These are phyloP conservation scores for Zonotrichia albicollis DNA, from an alignment of 2,797 vertebrate genomes.

Conservation along the genomic window DNA sequence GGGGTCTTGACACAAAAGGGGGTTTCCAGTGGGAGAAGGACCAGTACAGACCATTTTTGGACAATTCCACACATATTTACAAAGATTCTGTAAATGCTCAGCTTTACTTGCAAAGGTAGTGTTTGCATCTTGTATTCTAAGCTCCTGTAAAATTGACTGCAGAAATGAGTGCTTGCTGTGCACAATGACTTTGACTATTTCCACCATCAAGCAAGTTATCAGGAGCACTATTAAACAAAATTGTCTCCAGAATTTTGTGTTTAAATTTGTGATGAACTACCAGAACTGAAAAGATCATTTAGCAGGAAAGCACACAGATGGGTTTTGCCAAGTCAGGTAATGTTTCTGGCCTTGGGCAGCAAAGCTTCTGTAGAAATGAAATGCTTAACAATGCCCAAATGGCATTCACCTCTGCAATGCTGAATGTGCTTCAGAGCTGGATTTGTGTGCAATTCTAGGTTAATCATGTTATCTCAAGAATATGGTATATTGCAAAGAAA, in stretches of 20 bases:
- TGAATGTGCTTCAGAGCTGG: conserved; percentile 43
- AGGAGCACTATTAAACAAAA: neutral
- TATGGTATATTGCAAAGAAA: neutral
- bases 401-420: conserved; percentile 53
- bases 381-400: conserved; percentile 43
- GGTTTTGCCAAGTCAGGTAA: neutral
- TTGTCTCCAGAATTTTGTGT: neutral
- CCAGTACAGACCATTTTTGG: neutral
- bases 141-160: neutral
- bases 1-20: neutral
- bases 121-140: neutral
- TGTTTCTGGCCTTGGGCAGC: conserved; percentile 42
- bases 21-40: neutral
- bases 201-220: neutral
- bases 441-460: conserved; percentile 18
- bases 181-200: neutral
- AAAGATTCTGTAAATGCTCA: neutral
- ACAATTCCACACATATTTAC: neutral
- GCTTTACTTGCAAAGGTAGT: neutral
- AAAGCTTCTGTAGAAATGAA: conserved; percentile 26
- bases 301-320: neutral
- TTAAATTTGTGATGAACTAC: neutral
- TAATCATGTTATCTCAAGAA: neutral
- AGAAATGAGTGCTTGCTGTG: neutral
- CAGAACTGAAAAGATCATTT: neutral